A percentile compares a stretch with the other conserved stretches of the same genome.
phyloP scores from a whole-genome alignment of 2,113 vertebrate species.

The Notothenia coriiceps region DNA sequence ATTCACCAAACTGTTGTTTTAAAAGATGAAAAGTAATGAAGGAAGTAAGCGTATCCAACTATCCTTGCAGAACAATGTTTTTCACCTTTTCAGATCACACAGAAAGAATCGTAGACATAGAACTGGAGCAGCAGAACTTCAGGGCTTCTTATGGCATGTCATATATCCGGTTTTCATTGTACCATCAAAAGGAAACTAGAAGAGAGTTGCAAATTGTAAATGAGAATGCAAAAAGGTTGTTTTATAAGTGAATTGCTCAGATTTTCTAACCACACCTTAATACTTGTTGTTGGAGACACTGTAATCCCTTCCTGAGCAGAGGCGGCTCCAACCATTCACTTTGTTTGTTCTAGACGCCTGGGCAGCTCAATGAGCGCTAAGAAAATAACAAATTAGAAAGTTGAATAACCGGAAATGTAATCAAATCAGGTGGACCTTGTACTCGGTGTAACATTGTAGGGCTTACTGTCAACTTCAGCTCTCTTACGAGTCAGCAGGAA shows the following conservation, averaged over 20 bases:
- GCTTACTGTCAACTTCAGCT: slow-evolving; percentile 3
- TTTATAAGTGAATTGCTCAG: neutral
- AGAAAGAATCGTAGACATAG: too few species aligned
- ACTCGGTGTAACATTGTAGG: neutral
- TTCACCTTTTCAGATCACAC: too few species aligned
- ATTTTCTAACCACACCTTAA: slow-evolving; percentile 40
- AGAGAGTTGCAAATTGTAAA: neutral
- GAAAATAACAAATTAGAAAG: neutral
- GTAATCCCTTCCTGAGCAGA: slow-evolving; percentile 9
- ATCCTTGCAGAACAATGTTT: too few species aligned
- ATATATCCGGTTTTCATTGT: neutral
- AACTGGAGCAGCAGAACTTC: too few species aligned
- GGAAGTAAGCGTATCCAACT: too few species aligned
- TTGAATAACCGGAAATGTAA: slow-evolving; percentile 20
- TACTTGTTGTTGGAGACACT: slow-evolving; percentile 10
- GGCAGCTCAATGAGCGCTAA: neutral
- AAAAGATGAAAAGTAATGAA: too few species aligned
- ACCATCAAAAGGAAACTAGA: slow-evolving; percentile 18
- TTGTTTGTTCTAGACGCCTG: neutral
- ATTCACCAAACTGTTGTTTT: too few species aligned
- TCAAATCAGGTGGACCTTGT: slow-evolving; percentile 23
- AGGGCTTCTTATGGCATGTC: neutral
- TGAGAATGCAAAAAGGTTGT: slow-evolving; percentile 4
- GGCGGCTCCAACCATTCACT: neutral
- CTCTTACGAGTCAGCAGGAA: slow-evolving; percentile 20